Conservation (phyloP, 2,888 invertebrate species). For the Sarcophaga carnaria region DNA sequence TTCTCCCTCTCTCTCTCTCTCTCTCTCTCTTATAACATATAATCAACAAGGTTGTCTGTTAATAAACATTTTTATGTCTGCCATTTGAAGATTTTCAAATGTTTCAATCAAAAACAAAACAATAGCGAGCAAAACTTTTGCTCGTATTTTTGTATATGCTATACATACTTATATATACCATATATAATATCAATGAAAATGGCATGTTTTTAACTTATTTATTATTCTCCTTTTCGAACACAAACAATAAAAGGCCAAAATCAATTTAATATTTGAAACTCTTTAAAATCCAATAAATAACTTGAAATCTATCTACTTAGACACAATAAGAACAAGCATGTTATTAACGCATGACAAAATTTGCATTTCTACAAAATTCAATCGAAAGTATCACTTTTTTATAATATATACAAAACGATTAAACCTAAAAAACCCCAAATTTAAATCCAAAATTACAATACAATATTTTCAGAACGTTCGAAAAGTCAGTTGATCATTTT, state of each 20-base stretch:
- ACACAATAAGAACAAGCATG: conserved; percentile 55
- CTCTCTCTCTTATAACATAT: conserved; percentile 7
- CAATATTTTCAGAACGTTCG: conserved; percentile 42
- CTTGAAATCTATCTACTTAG: conserved; percentile 17
- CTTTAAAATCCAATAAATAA: conserved; percentile 28
- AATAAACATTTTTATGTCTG: conserved; percentile 81
- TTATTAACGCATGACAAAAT: conserved; percentile 60
- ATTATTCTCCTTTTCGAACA: conserved; percentile 40
- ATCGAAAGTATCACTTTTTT: conserved; percentile 1
- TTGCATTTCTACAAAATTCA: conserved; percentile 38
- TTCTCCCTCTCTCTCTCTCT: not conserved
- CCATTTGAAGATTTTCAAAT: conserved; percentile 76
- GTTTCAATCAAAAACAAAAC: conserved; percentile 70
- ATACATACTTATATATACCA: conserved; percentile 18
- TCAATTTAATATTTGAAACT: conserved; percentile 20
- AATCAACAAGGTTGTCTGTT: conserved; percentile 78
- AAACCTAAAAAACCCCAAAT: not conserved
- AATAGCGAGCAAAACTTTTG: conserved; percentile 62
- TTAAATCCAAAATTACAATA: conserved; percentile 1
- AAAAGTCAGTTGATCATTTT: not conserved
- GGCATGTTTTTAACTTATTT: conserved; percentile 62
- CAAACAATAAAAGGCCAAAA: conserved; percentile 43
- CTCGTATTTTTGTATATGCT: conserved; percentile 42
- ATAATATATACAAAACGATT: not conserved
- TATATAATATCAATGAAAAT: conserved; percentile 37